These are phyloP conservation scores for Hyaena hyaena DNA, from an alignment of 2,113 vertebrate genomes.

Conservation along the genomic window DNA sequence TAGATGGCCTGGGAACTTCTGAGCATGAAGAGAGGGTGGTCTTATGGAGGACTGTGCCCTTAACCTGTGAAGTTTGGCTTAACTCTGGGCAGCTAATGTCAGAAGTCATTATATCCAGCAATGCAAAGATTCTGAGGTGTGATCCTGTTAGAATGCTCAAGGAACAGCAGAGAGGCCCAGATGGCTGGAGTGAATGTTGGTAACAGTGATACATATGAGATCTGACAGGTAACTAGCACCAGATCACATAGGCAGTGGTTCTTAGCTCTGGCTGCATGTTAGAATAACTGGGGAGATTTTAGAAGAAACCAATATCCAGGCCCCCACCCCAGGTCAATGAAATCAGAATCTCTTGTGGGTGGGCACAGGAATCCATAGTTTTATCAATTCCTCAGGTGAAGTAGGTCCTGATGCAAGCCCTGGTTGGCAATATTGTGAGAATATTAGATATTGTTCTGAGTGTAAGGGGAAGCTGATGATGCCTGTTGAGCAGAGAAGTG, in stretches of 20 bases:
- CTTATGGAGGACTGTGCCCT: neutral
- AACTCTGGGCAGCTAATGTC: neutral
- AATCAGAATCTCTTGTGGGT: neutral
- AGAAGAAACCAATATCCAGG: neutral
- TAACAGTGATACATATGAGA: neutral
- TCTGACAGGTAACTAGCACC: neutral
- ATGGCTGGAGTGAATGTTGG: no score
- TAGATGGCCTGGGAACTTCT: neutral
- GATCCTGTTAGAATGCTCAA: neutral
- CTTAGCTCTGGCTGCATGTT: neutral
- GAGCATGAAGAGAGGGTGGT: neutral
- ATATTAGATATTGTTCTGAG: neutral
- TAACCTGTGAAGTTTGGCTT: neutral
- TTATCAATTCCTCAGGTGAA: neutral
- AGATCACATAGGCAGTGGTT: neutral
- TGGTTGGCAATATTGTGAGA: neutral
- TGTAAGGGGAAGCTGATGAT: neutral
- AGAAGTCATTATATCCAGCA: neutral
- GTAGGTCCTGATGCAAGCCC: neutral
- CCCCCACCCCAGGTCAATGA: neutral
- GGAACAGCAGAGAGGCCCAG: neutral
- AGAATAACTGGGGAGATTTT: neutral
- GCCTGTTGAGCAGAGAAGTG: neutral
- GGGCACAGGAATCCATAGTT: neutral
- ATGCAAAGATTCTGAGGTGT: neutral